phyloP scores from a whole-genome alignment of 2,797 vertebrate species.

The Kryptopterus vitreolus region DNA sequence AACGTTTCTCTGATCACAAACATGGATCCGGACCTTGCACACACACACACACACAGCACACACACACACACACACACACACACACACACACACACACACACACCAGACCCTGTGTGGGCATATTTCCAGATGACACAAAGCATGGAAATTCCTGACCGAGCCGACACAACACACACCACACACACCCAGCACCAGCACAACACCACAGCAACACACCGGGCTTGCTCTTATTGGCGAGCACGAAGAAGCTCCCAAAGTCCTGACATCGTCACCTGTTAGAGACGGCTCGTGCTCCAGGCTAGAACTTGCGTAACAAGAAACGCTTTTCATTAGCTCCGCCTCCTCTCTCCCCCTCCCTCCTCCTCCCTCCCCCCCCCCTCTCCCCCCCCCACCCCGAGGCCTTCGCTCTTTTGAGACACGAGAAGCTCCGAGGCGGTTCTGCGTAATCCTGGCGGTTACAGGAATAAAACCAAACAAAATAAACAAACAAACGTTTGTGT shows the following conservation, averaged over 20 bases:
- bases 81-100: background rate
- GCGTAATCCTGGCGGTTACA: background rate
- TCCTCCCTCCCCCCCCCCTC: no score
- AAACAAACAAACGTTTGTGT: no score
- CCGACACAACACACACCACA: background rate
- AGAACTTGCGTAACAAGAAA: background rate
- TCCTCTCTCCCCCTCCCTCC: no score
- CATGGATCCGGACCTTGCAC: background rate
- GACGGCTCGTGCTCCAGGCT: background rate
- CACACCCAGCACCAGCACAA: no score
- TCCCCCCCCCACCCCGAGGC: no score
- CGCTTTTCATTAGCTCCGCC: slow-evolving; percentile 5
- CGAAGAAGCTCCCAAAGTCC: background rate
- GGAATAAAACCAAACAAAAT: background rate
- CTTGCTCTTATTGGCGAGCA: background rate
- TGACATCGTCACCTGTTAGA: background rate
- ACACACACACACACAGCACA: no score
- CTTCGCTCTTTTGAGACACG: background rate
- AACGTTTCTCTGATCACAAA: background rate
- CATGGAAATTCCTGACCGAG: background rate
- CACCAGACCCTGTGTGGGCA: background rate
- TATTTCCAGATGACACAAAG: slow-evolving; percentile 3
- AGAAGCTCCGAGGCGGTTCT: background rate
- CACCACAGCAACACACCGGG: no score
- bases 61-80: no score